A percentile compares a stretch with the other conserved stretches of the same genome.
These are phyloP conservation scores for Brachystomella parvula DNA, from an alignment of 1,140 invertebrate genomes.

Conservation along the genomic window DNA sequence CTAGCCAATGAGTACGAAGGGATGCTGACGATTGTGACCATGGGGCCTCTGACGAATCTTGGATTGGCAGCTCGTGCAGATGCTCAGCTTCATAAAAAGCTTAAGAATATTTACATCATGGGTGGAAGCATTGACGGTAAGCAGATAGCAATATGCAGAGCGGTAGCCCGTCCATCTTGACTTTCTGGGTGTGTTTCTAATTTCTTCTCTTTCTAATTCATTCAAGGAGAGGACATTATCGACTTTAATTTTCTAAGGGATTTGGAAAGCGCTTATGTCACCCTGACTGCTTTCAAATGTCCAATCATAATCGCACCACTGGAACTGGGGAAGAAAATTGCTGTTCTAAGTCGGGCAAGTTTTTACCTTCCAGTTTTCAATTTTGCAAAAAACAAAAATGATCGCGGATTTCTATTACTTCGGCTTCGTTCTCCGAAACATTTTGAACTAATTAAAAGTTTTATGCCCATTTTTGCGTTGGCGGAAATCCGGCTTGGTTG, in stretches of 20 bases:
- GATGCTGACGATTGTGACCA: slow-evolving; percentile 11
- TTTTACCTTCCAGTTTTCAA: background rate
- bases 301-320: slow-evolving; percentile 12
- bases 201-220: too few relatives aligned
- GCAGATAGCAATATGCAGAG: background rate
- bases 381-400: too few relatives aligned
- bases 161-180: background rate
- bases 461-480: too few relatives aligned
- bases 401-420: too few relatives aligned
- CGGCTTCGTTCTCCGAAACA: too few relatives aligned
- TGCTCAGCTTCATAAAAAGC: background rate
- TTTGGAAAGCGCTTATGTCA: slow-evolving; percentile 9
- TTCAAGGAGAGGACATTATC: background rate
- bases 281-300: background rate
- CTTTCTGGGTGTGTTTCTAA: background rate
- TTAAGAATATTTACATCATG: slow-evolving; percentile 14
- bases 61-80: slow-evolving; percentile 6
- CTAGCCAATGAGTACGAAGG: slow-evolving; percentile 6
- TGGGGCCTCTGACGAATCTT: slow-evolving; percentile 20
- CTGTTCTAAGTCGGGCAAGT: background rate
- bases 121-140: slow-evolving; percentile 10
- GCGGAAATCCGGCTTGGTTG: too few relatives aligned
- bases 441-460: too few relatives aligned
- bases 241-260: slow-evolving; percentile 18
- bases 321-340: background rate